Conservation (phyloP, 2,888 invertebrate genomes). For the Eurois occulta region DNA sequence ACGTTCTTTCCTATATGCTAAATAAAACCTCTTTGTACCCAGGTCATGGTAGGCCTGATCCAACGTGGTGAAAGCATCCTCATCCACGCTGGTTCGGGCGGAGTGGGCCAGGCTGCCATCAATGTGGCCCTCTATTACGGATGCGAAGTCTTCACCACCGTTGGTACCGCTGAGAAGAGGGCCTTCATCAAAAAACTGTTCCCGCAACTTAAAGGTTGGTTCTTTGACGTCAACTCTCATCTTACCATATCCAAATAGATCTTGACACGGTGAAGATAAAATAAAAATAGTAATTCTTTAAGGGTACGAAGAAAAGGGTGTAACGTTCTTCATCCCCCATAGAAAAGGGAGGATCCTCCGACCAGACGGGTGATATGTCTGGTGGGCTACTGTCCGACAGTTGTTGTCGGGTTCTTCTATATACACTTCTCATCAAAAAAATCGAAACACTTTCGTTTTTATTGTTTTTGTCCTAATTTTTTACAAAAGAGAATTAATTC, state of each 20-base stretch:
- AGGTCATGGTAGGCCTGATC: slow-evolving; percentile 93
- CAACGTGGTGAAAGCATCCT: slow-evolving; percentile 95
- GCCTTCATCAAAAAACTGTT: slow-evolving; percentile 97
- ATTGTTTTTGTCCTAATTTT: no score
- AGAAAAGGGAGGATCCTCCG: no score
- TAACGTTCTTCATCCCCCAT: no score
- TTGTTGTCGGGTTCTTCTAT: no score
- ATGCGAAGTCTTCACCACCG: slow-evolving; percentile 98
- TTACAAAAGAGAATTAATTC: no score
- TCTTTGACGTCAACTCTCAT: background rate
- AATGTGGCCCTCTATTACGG: slow-evolving; percentile 97
- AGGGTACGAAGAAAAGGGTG: no score
- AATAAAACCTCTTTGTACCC: background rate
- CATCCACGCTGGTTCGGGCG: slow-evolving; percentile 98
- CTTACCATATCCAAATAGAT: background rate
- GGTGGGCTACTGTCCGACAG: no score
- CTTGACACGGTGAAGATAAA: background rate
- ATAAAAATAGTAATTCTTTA: background rate
- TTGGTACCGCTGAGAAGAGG: slow-evolving; percentile 96
- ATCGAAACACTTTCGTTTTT: no score
- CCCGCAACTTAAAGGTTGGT: slow-evolving; percentile 92
- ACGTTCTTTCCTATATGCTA: background rate
- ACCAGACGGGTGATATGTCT: no score
- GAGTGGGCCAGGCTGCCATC: slow-evolving; percentile 99
- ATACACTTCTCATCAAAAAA: no score